Percentiles rank a stretch among this genome's conserved stretches.
phyloP scores from a whole-genome alignment of 2,797 vertebrate species.

The Enteromius argenteus region DNA sequence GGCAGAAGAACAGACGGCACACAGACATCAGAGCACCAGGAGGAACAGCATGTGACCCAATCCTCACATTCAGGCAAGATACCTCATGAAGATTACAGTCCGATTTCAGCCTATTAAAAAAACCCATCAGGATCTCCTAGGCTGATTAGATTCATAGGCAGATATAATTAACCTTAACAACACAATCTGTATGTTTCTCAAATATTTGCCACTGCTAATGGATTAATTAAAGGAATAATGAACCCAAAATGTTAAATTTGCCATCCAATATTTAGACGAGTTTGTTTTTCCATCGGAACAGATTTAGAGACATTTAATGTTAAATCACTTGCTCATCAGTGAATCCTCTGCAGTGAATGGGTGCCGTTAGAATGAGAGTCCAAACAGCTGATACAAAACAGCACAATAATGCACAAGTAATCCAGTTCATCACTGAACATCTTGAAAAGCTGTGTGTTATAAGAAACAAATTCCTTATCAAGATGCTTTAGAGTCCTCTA shows the following conservation, averaged over 20 bases:
- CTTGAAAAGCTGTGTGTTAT: too few species aligned
- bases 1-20: slow-evolving; percentile 30
- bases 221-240: neutral
- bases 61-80: slow-evolving; percentile 20
- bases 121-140: slow-evolving; percentile 3
- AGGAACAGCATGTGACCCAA: slow-evolving; percentile 32
- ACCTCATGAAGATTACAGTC: slow-evolving; percentile 10
- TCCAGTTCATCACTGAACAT: too few species aligned
- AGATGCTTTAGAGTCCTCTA: too few species aligned
- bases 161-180: slow-evolving; percentile 14
- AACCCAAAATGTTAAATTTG: neutral
- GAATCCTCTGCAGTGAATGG: neutral
- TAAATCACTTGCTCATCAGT: neutral
- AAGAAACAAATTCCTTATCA: too few species aligned
- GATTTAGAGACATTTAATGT: neutral
- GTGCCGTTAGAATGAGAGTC: neutral
- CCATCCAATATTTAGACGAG: neutral
- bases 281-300: neutral
- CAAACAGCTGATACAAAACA: too few species aligned
- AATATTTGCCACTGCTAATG: neutral
- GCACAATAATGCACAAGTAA: too few species aligned
- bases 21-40: slow-evolving; percentile 36
- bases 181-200: neutral
- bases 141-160: neutral
- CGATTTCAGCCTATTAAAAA: neutral